These are phyloP conservation scores for Tetrao urogallus DNA, from an alignment of 2,113 vertebrate species.

Conservation along the genomic window DNA sequence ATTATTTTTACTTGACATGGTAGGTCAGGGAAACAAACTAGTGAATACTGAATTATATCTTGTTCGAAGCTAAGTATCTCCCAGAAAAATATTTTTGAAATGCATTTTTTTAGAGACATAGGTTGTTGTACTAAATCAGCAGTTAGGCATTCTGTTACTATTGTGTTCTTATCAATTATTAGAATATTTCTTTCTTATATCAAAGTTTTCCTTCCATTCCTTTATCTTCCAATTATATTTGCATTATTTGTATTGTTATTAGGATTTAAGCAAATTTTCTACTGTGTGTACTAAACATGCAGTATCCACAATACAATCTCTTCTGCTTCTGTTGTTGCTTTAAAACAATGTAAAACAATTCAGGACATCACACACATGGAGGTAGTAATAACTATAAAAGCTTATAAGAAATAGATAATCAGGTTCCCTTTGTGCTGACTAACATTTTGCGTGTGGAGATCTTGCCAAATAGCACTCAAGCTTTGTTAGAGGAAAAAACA, in stretches of 20 bases:
- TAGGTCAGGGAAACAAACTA: neutral
- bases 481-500: neutral
- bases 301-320: neutral
- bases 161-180: neutral
- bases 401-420: conserved; percentile 15
- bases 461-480: neutral
- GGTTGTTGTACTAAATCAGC: neutral
- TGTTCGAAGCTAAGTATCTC: neutral
- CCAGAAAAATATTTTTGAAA: neutral
- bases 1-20: neutral
- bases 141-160: neutral
- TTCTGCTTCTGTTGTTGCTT: neutral
- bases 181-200: neutral
- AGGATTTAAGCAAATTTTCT: neutral
- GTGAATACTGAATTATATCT: neutral
- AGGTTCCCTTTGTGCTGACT: neutral
- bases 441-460: neutral
- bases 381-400: neutral
- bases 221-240: fast-evolving
- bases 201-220: neutral
- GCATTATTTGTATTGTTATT: neutral
- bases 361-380: neutral
- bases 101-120: neutral
- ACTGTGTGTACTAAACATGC: neutral
- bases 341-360: conserved; percentile 11